A percentile compares a stretch with the other conserved stretches of the same genome.
phyloP scores from a whole-genome alignment of 2,113 vertebrate species.

The Tetraodon nigroviridis region DNA sequence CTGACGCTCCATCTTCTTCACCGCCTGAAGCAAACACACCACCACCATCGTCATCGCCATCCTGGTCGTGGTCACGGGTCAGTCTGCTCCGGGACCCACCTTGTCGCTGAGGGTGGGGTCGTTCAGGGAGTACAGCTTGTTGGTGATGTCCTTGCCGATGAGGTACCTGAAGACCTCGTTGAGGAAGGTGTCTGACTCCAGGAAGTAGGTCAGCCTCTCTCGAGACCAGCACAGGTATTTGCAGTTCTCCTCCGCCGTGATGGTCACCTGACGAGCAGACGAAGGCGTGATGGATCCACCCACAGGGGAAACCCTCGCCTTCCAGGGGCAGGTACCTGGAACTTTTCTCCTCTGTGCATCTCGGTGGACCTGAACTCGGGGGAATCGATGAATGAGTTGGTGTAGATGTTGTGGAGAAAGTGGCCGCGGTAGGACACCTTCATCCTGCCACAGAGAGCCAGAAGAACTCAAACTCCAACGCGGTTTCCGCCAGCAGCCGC shows the following conservation, averaged over 20 bases:
- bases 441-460: constrained; percentile 80
- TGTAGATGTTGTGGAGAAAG: constrained; percentile 98
- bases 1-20: constrained; percentile 88
- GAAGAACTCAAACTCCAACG: neutral
- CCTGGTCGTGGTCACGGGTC: too few species aligned
- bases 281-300: too few species aligned
- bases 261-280: constrained; percentile 81
- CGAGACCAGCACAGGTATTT: constrained; percentile 95
- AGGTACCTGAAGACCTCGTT: constrained; percentile 95
- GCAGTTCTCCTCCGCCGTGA: constrained; percentile 91
- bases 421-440: constrained; percentile 96
- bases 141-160: constrained; percentile 98
- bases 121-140: constrained; percentile 95
- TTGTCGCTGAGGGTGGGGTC: constrained; percentile 95
- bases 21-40: constrained; percentile 68
- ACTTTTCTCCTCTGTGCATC: constrained; percentile 94
- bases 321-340: constrained; percentile 81
- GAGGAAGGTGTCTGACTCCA: constrained; percentile 93
- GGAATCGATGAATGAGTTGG: constrained; percentile 96
- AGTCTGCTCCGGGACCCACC: constrained; percentile 65
- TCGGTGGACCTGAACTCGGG: constrained; percentile 96
- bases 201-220: constrained; percentile 91
- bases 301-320: neutral
- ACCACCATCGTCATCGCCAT: too few species aligned
- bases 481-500: neutral